Conservation (phyloP, 2,797 vertebrate genomes). For the Pampus argenteus region DNA sequence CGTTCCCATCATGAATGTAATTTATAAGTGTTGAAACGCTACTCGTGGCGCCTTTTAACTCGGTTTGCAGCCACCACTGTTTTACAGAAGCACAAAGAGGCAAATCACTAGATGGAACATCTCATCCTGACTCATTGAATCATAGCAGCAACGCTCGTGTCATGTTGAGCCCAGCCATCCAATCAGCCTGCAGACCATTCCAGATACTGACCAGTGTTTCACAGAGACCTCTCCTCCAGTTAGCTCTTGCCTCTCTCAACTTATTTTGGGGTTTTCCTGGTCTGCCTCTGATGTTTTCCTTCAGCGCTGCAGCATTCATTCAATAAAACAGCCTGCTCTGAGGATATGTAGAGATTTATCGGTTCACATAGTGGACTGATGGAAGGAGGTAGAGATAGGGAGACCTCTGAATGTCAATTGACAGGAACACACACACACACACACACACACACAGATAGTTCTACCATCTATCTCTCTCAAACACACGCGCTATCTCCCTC, state of each 20-base stretch:
- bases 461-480: neutral
- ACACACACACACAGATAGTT: constrained; percentile 7
- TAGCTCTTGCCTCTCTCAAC: constrained; percentile 6
- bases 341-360: constrained; percentile 57
- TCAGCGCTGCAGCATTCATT: constrained; percentile 17
- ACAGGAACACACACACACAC: constrained; percentile 32
- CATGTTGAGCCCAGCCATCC: constrained; percentile 30
- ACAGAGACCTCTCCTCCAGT: constrained; percentile 9
- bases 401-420: constrained; percentile 62
- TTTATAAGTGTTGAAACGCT: constrained; percentile 40
- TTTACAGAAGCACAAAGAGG: constrained; percentile 36
- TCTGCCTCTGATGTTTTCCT: constrained; percentile 45
- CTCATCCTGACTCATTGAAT: constrained; percentile 54
- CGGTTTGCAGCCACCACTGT: constrained; percentile 22
- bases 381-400: constrained; percentile 32
- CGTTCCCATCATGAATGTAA: constrained; percentile 1
- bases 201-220: constrained; percentile 51
- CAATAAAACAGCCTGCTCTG: constrained; percentile 54
- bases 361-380: constrained; percentile 47
- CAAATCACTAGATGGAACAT: constrained; percentile 18
- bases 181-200: constrained; percentile 33
- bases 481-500: constrained; percentile 12
- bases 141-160: constrained; percentile 12
- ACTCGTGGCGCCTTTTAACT: constrained; percentile 29
- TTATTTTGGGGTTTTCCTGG: constrained; percentile 31